A percentile compares a stretch with the other conserved stretches of the same genome.
These are phyloP conservation scores for Holothuria glaberrima DNA, from an alignment of 35 echinoderm and acorn worm species.

Conservation along the genomic window DNA sequence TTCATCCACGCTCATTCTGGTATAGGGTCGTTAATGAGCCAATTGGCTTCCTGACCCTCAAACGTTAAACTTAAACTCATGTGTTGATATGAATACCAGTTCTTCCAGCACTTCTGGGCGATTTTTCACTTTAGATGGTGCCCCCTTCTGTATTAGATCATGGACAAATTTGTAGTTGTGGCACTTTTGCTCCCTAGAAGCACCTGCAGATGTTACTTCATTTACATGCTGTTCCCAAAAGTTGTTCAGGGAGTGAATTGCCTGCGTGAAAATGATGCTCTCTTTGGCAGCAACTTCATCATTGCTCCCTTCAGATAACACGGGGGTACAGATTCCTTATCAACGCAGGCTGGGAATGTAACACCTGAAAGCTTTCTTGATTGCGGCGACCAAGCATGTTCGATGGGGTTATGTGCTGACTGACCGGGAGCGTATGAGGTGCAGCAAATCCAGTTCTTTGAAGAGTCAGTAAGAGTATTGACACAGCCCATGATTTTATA, in stretches of 20 bases:
- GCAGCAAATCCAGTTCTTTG: background rate
- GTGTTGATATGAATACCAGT: background rate
- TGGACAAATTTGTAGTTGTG: background rate
- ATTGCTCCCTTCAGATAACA: too few species aligned
- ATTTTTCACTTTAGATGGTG: background rate
- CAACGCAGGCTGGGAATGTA: background rate
- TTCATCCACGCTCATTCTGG: too few species aligned
- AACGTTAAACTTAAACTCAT: too few species aligned
- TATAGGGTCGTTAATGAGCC: too few species aligned
- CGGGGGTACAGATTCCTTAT: background rate
- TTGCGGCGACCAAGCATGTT: background rate
- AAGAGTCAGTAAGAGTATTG: background rate
- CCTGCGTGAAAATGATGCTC: background rate
- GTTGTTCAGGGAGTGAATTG: background rate
- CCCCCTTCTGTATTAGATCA: background rate
- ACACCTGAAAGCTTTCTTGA: background rate
- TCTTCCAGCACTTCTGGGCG: conserved; percentile 7
- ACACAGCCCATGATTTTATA: background rate
- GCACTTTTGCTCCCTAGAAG: background rate
- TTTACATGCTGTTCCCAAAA: conserved; percentile 6
- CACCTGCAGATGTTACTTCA: background rate
- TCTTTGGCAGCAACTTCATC: background rate
- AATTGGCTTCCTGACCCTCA: too few species aligned
- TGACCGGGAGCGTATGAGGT: background rate
- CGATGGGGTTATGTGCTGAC: background rate